A percentile compares a stretch with the other conserved stretches of the same genome.
These are phyloP conservation scores for Dromius quadrimaculatus DNA, from an alignment of 2,888 invertebrate genomes.

Conservation along the genomic window DNA sequence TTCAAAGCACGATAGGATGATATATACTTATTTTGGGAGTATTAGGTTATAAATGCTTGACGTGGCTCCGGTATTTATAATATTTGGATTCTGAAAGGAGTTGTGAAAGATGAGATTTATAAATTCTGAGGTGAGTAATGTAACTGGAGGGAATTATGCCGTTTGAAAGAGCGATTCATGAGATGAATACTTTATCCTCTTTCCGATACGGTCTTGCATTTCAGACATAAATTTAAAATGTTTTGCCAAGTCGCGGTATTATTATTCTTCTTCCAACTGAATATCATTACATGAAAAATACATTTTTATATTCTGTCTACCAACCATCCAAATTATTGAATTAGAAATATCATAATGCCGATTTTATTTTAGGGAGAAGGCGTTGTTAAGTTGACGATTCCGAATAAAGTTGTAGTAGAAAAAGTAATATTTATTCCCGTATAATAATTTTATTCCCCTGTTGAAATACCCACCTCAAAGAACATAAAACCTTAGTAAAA, in stretches of 20 bases:
- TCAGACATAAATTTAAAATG: not conserved
- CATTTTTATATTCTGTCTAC: too few relatives aligned
- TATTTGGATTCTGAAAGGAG: conserved; percentile 17
- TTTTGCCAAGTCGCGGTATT: not conserved
- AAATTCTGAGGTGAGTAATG: conserved; percentile 25
- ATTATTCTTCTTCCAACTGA: too few relatives aligned
- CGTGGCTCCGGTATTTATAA: conserved; percentile 16
- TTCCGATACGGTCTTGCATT: not conserved
- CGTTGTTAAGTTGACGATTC: too few relatives aligned
- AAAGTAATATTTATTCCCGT: conserved; percentile 23
- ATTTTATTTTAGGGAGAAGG: too few relatives aligned
- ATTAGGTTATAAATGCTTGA: conserved; percentile 24
- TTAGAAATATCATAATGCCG: too few relatives aligned
- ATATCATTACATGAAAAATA: too few relatives aligned
- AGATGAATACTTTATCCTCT: conserved; percentile 5
- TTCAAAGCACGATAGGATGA: conserved; percentile 19
- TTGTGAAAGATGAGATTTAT: conserved; percentile 29
- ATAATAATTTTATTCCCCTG: conserved; percentile 25
- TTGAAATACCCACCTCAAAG: conserved; percentile 17
- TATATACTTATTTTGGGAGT: conserved; percentile 30
- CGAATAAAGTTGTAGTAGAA: not conserved
- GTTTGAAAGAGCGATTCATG: conserved; percentile 14
- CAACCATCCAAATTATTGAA: too few relatives aligned
- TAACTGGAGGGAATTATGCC: conserved; percentile 22
- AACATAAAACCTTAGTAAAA: conserved; percentile 33